Base-by-base conservation (phyloP, 2,888 invertebrate species). In the Gymnoscelis rufifasciata region DNA sequence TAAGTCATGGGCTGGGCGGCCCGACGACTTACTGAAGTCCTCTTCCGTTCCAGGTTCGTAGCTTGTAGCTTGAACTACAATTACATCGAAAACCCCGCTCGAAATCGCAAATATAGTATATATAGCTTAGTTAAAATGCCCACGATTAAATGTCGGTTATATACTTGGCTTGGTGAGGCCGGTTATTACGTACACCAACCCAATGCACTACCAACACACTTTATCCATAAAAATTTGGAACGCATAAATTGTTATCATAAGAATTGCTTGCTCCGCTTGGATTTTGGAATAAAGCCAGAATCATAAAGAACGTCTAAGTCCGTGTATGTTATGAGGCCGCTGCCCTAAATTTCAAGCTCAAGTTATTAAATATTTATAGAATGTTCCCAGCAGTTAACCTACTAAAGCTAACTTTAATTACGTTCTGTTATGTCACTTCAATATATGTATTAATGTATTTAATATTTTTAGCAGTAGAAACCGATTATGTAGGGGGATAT, bases 1-100 rank as follows among this genome's bases (percentile, higher is more conserved):
- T 86, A 86, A 83, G 83, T 83, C 71, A 72, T 73, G 75, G 74
- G 77, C 74, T 80, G 78, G 79, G 74, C 80, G 74, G 74, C 66
- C 68, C 71, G 71, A 70, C 77, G 66, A 71, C 73, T 68, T 64
- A 68, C 79, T 76, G 80, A 81, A 82, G 71, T 66, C 74, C 75
- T 71, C 74, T 81, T 80, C 81, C 76, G 78, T 71, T 80, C 76
- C 76, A 73, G 71, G 77, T 78, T 78, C 67, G 72, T 64, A 62
- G 26, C 14, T 37, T 38, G 12, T 38, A 28, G 19, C 11, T 23
- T 30, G 10, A 31, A 37, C 36, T 33, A 38, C 33, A n/a, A n/a
- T n/a, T 31, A 27, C 19, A 38, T 26, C 26, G 29, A 8, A 10
- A 26, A 26, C 5, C 7, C 1, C 26, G 26, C 19, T 19, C 19